Percentiles rank a stretch among this genome's conserved stretches.
These are phyloP conservation scores for Geotrupes spiniger DNA, from an alignment of 2,888 invertebrate genomes.

Conservation along the genomic window DNA sequence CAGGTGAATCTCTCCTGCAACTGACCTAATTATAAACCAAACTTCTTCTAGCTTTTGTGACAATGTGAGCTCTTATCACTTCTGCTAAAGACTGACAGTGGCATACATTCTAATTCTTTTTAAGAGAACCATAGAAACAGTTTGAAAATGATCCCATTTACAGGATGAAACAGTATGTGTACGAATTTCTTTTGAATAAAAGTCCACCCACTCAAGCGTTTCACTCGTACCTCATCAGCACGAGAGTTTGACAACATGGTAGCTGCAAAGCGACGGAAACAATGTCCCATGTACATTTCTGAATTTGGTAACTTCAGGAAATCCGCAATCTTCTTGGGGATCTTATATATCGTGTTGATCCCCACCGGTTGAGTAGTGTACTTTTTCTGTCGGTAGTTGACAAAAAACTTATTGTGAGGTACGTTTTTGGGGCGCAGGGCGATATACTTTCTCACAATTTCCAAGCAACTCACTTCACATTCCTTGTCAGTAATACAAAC, in stretches of 20 bases:
- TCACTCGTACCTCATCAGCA: neutral
- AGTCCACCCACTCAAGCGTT: neutral
- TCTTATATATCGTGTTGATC: slow-evolving; percentile 26
- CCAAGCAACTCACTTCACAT: neutral
- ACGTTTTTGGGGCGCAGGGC: slow-evolving; percentile 11
- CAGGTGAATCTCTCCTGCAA: too few relatives aligned
- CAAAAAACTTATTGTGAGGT: slow-evolving; percentile 19
- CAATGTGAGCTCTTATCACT: too few relatives aligned
- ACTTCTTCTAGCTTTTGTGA: too few relatives aligned
- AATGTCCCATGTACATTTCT: slow-evolving; percentile 28
- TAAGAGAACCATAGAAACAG: too few relatives aligned
- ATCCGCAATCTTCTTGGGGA: slow-evolving; percentile 25
- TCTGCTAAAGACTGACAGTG: too few relatives aligned
- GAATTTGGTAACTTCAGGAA: slow-evolving; percentile 26
- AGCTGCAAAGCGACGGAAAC: slow-evolving; percentile 10
- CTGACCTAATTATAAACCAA: too few relatives aligned
- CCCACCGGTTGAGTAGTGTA: slow-evolving; percentile 25
- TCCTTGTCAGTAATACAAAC: too few relatives aligned
- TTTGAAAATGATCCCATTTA: too few relatives aligned
- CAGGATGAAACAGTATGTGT: too few relatives aligned
- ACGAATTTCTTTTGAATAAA: neutral
- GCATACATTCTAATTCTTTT: too few relatives aligned
- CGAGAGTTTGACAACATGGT: neutral
- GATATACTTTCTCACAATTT: slow-evolving; percentile 14
- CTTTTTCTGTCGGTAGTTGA: slow-evolving; percentile 28